Base-by-base conservation (phyloP, 2,888 invertebrate species). In the Drosophila ezoana region DNA sequence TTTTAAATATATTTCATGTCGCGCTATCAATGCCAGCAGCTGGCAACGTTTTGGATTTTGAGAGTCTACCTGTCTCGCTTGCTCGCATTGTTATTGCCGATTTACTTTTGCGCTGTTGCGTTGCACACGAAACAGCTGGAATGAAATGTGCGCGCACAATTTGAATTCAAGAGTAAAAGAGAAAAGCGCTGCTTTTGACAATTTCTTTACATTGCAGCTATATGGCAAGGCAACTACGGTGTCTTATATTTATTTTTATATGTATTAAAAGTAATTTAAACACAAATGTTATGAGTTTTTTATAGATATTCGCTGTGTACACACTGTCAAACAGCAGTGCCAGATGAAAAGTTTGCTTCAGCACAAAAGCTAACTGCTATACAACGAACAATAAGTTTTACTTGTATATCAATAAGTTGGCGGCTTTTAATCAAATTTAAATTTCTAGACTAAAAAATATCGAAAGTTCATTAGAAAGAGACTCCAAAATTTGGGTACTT, bases 61-160 rank as follows among this genome's bases (percentile, higher is more conserved):
- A 2, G 1, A 16, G 3, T 18, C 56, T 44, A 38, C 59, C 38
- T 66, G 35, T 70, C 76, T 62, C 70, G n/a, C 57, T 76, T 41
- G 47, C 47, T 33, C 76, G 10, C 60, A 62, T 60, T 41, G 45
- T 10, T 43, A 32, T 65, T 23, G 35, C 23, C 13, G 4, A 33
- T 54, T 51, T 51, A 35, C 47, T 43, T 56, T 23, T 23, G 43
- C 54, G 14, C 28, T 38, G 44, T 51, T 59, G 37, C 52, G 28
- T 33, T 37, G 23, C 44, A 38, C 6, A 40, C 14, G 56, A 77
- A 78, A 73, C 75, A 75, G 73, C 68, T 78, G 75, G 56, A 53
- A 32, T 60, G 48, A 62, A 72, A 57, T 62, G 0, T 13, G 43
- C 44, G 63, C 75, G 78, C 63, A 57, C 20, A 60, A 63, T 78